Percentiles rank a stretch among this genome's conserved stretches.
These are phyloP conservation scores for Ceratitis capitata DNA, from an alignment of 1,140 invertebrate species.

Conservation along the genomic window DNA sequence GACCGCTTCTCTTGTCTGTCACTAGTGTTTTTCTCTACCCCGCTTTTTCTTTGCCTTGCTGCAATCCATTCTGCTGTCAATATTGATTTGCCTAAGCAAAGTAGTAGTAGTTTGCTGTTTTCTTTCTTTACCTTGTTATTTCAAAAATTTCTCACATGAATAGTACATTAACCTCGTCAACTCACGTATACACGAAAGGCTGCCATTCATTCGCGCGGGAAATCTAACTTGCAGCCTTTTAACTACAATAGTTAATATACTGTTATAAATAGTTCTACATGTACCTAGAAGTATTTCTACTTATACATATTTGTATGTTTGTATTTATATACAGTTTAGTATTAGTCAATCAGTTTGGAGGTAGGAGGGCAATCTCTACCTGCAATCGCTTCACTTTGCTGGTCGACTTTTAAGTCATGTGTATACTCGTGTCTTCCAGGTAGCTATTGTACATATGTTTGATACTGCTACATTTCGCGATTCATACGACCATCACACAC, in stretches of 20 bases:
- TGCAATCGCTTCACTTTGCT: not conserved
- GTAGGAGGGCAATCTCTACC: not conserved
- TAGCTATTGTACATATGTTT: not conserved
- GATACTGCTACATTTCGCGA: not conserved
- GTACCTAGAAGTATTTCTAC: not conserved
- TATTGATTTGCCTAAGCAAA: constrained; percentile 8
- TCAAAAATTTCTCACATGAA: not conserved
- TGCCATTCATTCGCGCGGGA: not conserved
- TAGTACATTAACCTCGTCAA: constrained; percentile 34
- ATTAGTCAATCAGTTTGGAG: not conserved
- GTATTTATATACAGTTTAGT: not conserved
- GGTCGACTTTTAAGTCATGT: not conserved
- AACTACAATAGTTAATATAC: not conserved
- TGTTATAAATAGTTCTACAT: not conserved
- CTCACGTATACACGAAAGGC: too few species aligned
- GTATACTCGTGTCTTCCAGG: not conserved
- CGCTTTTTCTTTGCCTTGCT: not conserved
- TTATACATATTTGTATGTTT: not conserved
- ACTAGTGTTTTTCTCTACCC: not conserved
- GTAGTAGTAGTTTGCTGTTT: not conserved
- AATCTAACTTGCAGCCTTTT: not conserved
- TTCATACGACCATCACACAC: too few species aligned
- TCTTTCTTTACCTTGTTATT: not conserved
- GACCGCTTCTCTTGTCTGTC: not conserved
- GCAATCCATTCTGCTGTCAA: too few species aligned